These are phyloP conservation scores for Aphis gossypii DNA, from an alignment of 1,140 invertebrate genomes.

Conservation along the genomic window DNA sequence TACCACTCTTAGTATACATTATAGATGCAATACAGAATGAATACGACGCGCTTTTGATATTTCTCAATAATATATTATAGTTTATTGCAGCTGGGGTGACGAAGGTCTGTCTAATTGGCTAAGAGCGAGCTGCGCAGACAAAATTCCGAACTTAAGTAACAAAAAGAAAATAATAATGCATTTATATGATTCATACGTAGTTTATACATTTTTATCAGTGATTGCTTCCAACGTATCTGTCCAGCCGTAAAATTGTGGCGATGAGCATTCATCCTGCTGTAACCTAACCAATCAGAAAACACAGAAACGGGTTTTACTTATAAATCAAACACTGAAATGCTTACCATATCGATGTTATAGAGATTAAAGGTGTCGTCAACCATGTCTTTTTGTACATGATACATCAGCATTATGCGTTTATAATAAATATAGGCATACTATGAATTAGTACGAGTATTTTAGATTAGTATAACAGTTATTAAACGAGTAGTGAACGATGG, in stretches of 20 bases:
- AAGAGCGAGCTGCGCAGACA: not conserved
- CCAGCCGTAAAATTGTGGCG: not conserved
- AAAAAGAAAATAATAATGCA: not conserved
- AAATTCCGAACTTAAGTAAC: not conserved
- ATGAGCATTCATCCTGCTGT: not conserved
- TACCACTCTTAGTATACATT: not conserved
- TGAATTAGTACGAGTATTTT: not conserved
- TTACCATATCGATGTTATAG: not conserved
- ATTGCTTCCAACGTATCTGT: not conserved
- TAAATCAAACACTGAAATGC: constrained; percentile 23
- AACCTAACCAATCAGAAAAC: not conserved
- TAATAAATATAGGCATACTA: not conserved
- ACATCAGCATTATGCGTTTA: not conserved
- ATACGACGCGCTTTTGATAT: not conserved
- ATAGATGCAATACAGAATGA: not conserved
- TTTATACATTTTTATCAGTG: constrained; percentile 26
- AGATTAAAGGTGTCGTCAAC: not conserved
- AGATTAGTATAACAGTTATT: not conserved
- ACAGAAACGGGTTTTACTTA: constrained; percentile 38
- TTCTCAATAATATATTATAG: not conserved
- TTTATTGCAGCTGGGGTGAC: not conserved
- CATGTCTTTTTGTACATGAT: not conserved
- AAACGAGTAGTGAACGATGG: not conserved
- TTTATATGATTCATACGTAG: constrained; percentile 42
- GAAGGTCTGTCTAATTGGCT: constrained; percentile 38